Conservation (phyloP, 2,888 invertebrate genomes). For the Griposia aprilina region DNA sequence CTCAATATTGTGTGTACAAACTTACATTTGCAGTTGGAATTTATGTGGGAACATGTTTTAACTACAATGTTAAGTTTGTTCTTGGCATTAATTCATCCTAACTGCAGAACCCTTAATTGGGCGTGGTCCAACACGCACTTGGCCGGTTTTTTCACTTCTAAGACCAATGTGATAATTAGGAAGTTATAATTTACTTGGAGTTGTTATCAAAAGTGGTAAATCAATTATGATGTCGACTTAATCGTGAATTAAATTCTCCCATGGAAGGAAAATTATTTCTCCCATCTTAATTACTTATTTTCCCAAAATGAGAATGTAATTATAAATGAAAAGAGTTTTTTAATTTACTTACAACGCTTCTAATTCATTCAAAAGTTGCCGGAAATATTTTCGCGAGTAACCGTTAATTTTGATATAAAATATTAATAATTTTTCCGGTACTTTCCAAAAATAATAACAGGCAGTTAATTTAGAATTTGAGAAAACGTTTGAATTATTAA, state of each 20-base stretch:
- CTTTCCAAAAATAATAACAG: slow-evolving; percentile 19
- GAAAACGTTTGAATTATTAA: slow-evolving; percentile 13
- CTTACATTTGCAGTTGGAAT: background rate
- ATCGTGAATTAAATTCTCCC: background rate
- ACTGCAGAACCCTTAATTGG: background rate
- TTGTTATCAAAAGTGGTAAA: background rate
- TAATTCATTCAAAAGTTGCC: slow-evolving; percentile 36
- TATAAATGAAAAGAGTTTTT: slow-evolving; percentile 36
- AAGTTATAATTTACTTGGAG: background rate
- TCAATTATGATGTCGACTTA: background rate
- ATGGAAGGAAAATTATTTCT: slow-evolving; percentile 3
- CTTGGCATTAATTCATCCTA: background rate
- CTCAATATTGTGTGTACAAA: background rate
- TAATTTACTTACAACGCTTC: slow-evolving; percentile 28
- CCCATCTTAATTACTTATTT: slow-evolving; percentile 23
- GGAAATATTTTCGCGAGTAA: slow-evolving; percentile 37
- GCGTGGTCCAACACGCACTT: background rate
- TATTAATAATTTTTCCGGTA: slow-evolving; percentile 36
- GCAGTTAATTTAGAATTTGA: slow-evolving; percentile 16
- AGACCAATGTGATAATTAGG: background rate
- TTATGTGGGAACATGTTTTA: background rate
- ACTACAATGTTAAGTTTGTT: background rate
- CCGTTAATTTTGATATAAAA: slow-evolving; percentile 46
- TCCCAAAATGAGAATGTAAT: slow-evolving; percentile 21
- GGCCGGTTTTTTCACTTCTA: background rate